Base-by-base conservation (phyloP, 2,113 vertebrate species). In the Ptyas mucosa region DNA sequence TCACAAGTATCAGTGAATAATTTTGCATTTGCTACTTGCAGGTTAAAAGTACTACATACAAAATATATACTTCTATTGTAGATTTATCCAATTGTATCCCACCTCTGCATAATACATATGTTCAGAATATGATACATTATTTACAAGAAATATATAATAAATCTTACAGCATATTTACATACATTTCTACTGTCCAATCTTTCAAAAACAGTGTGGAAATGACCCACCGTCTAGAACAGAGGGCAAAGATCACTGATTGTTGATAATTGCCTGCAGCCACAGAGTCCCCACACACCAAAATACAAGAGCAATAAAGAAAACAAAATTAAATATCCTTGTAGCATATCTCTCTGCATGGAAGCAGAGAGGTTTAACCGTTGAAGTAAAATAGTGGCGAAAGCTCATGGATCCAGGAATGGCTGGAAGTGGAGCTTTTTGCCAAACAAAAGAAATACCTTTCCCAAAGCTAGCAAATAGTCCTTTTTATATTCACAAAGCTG, bases 51-150 rank as follows among this genome's bases (percentile, higher is more conserved):
- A 11, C 58, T 54, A 8, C n/a, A 43, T 55, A 55, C 61, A 89
- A 52, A 43, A 89, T 46, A 29, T 24, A 46, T n/a, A 53, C 29
- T 34, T 23, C 2, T 53, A 88, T 43, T 88, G 29, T n/a, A 88
- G n/a, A 49, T 64, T 49, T 52, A 49, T 8, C 55, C 20, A 64
- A 12, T 53, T 39, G 5, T 20, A 12, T 34, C n/a, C 61, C 64
- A 89, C 43, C 15, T 85, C 53, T 64, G n/a, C 26, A 96, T 95
- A 93, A 95, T 91, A 97, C 92, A 97, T 95, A 95, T 95, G 2
- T 95, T 95, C 96, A 95, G 54, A 53, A 88, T 91, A 93, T 55
- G 49, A 90, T 94, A 95, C 87, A 96, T 46, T 96, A 97, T 97
- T 51, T 96, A 97, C 96, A 97, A 96, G 54, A 46, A 93, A 89